Conservation (phyloP, 2,113 vertebrate genomes). For the Plecotus auritus region DNA sequence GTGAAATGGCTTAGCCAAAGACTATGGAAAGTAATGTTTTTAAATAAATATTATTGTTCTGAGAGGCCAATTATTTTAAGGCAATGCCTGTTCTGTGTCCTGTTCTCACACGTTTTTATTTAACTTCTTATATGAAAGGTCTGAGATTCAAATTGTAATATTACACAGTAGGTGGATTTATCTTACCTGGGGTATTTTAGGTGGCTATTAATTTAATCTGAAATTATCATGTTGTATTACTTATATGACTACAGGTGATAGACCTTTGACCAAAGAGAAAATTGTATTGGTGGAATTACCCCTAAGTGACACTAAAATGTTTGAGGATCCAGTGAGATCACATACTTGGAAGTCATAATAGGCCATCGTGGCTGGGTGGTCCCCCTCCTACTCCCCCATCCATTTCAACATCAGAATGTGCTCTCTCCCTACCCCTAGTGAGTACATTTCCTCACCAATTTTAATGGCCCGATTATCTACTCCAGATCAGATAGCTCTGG, state of each 20-base stretch:
- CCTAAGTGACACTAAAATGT: neutral
- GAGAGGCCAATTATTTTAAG: constrained; percentile 7
- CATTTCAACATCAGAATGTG: neutral
- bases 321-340: neutral
- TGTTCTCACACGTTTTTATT: neutral
- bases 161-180: neutral
- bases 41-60: neutral
- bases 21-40: neutral
- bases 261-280: neutral
- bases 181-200: neutral
- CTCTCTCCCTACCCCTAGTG: neutral
- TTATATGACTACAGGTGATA: neutral
- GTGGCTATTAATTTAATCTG: neutral
- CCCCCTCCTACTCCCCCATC: neutral
- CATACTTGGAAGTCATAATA: neutral
- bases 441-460: neutral
- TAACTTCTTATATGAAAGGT: neutral
- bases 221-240: neutral
- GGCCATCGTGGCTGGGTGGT: neutral
- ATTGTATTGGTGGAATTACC: neutral
- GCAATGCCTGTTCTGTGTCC: neutral
- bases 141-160: neutral
- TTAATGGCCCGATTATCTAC: neutral
- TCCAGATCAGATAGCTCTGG: neutral
- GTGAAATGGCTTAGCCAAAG: neutral